Conservation (phyloP, 1,140 invertebrate species). For the Diplogasteroides magnus region DNA sequence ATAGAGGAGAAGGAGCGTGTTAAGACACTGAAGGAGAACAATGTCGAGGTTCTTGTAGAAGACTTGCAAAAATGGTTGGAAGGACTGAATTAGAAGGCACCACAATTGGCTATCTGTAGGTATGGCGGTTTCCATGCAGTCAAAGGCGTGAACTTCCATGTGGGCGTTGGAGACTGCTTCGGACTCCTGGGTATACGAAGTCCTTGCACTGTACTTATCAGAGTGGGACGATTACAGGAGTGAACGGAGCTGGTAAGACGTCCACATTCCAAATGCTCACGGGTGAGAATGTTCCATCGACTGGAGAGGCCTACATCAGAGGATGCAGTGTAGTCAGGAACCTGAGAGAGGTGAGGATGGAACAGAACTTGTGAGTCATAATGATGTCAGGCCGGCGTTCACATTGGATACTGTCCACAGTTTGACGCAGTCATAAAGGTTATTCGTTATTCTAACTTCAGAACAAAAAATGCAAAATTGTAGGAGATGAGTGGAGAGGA, state of each 20-base stretch:
- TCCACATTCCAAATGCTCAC: conserved; percentile 69
- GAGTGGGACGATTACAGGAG: conserved; percentile 8
- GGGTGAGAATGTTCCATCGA: conserved; percentile 67
- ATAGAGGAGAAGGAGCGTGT: conserved; percentile 17
- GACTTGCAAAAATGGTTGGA: conserved; percentile 11
- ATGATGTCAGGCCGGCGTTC: too few relatives aligned
- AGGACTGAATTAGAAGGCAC: background rate
- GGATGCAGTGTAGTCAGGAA: conserved; percentile 49
- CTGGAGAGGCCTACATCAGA: conserved; percentile 61
- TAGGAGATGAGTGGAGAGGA: conserved; percentile 71
- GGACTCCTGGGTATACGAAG: conserved; percentile 13
- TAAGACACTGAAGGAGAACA: conserved; percentile 3
- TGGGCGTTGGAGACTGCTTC: conserved; percentile 19
- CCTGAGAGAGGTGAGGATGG: background rate
- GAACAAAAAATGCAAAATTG: background rate
- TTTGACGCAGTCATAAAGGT: conserved; percentile 70
- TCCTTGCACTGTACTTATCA: background rate
- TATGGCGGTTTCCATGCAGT: conserved; percentile 28
- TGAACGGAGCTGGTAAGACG: conserved; percentile 59
- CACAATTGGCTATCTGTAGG: background rate
- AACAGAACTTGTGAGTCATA: too few relatives aligned
- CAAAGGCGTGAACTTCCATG: conserved; percentile 21
- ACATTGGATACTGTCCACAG: conserved; percentile 62
- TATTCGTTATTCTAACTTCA: background rate
- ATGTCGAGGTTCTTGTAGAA: conserved; percentile 8